Evolutionary conservation across 2,797 vertebrate species (phyloP), one percentile per base, ranked within the genome.

Genomic region (Arnoldichthys spilopterus): DNA sequence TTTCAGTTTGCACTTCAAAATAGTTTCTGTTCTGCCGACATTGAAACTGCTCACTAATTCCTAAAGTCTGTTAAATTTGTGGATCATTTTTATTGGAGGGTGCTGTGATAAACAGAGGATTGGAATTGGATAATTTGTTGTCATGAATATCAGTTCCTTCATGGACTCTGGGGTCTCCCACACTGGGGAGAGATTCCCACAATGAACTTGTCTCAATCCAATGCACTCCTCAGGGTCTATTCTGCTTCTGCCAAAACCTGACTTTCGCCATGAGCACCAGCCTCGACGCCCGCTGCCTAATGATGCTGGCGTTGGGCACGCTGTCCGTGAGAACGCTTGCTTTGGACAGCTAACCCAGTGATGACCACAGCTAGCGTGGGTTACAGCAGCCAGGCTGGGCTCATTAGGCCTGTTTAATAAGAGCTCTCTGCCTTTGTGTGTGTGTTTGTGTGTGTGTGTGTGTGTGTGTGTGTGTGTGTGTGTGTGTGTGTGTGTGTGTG

Each of bases 161-260:
- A 26, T 58, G 12, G 54, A 7, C 24, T 15, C 22, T 15, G 12
- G 1, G 5, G 2, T 30, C 26, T 59, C 1, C n/a, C 58, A 30
- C 16, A 11, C 12, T 18, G 30, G 30, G 20, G 59, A 6, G 30
- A 34, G 1, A 3, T n/a, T 16, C 28, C 86, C 88, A 85, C 82
- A 87, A 86, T 71, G 85, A 86, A 85, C 92, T 90, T 89, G 73
- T 77, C 82, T 74, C 76, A 82, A 77, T 83, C 76, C 74, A 81
- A 34, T 70, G 75, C 58, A 61, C 72, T 64, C 47, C 56, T 81
- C 3, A 43, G 11, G 1, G 40, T 43, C 83, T 81, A 68, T 59
- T 28, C 13, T 28, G 80, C 53, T 62, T 0, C 26, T 54, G 83
- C 86, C 85, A 87, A 80, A 66, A 53, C 0, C 77, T 86, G 83